Percentiles rank a stretch among this genome's conserved stretches.
phyloP scores from a whole-genome alignment of 2,888 invertebrate species.

The Pseudoips prasinana region DNA sequence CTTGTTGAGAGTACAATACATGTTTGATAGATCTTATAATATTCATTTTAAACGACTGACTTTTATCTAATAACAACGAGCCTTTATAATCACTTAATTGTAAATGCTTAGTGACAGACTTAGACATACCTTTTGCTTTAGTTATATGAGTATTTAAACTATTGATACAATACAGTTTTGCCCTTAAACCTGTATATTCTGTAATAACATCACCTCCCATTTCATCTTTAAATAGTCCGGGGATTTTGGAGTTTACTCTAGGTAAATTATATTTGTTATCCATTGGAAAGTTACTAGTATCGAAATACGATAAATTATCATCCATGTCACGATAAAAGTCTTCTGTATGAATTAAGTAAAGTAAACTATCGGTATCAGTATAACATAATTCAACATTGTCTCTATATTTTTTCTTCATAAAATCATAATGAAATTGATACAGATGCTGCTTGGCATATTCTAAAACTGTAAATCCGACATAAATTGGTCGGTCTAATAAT shows the following conservation, averaged over 20 bases:
- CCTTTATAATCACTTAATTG: not conserved
- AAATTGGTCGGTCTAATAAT: conserved; percentile 2
- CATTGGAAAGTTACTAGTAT: conserved; percentile 4
- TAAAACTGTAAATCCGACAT: conserved; percentile 3
- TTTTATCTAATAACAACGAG: not conserved
- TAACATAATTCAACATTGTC: conserved; percentile 3
- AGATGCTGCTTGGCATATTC: conserved; percentile 2
- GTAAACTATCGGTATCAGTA: conserved; percentile 9
- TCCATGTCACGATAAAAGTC: conserved; percentile 5
- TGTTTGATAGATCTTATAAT: conserved; percentile 14
- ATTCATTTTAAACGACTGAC: conserved; percentile 9
- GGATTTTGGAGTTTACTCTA: conserved; percentile 2
- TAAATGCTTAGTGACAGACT: conserved; percentile 1
- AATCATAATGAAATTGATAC: conserved; percentile 1
- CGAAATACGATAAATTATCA: conserved; percentile 1
- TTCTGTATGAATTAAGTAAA: conserved; percentile 8
- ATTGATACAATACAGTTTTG: conserved; percentile 13
- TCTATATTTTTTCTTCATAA: not conserved
- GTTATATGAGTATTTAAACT: conserved; percentile 1
- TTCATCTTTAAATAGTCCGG: conserved; percentile 12
- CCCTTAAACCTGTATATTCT: conserved; percentile 10
- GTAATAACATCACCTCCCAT: conserved; percentile 10
- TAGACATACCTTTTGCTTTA: conserved; percentile 7
- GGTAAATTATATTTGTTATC: conserved; percentile 1
- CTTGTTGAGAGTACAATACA: conserved; percentile 8